These are phyloP conservation scores for Aramus guarauna DNA, from an alignment of 2,113 vertebrate genomes.

Conservation along the genomic window DNA sequence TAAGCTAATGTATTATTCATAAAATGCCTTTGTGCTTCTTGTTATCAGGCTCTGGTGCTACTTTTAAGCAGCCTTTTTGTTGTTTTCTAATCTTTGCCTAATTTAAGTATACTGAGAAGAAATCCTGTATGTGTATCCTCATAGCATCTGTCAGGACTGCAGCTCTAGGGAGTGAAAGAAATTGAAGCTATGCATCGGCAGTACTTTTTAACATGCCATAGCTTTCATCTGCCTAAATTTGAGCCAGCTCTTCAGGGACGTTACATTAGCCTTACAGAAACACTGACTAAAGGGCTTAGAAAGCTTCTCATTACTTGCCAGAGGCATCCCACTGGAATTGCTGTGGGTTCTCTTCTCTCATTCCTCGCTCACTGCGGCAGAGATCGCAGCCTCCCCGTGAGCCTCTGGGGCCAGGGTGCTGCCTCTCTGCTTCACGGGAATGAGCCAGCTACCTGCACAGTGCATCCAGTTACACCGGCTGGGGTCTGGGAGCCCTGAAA, in stretches of 20 bases:
- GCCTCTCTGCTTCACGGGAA: fast-evolving
- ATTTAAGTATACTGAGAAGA: not conserved
- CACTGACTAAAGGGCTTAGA: not conserved
- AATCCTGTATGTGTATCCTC: not conserved
- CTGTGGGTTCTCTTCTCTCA: not conserved
- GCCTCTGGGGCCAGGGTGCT: fast-evolving
- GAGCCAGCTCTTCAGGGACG: not conserved
- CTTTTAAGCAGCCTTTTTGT: not conserved
- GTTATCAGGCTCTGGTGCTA: not conserved
- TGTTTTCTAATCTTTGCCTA: not conserved
- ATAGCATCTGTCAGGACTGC: not conserved
- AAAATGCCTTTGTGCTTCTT: not conserved
- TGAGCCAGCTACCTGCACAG: not conserved
- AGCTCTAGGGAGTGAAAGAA: not conserved
- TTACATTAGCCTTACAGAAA: not conserved
- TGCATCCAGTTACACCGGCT: not conserved
- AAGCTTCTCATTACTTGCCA: not conserved
- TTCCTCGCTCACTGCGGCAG: not conserved
- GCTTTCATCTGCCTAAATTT: not conserved
- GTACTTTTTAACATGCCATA: not conserved
- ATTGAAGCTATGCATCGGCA: not conserved
- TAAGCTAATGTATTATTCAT: not conserved
- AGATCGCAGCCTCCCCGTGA: not conserved
- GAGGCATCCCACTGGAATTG: not conserved
- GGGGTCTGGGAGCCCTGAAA: not conserved